Conservation (phyloP, 1,140 invertebrate genomes). For the Gryllus bimaculatus region DNA sequence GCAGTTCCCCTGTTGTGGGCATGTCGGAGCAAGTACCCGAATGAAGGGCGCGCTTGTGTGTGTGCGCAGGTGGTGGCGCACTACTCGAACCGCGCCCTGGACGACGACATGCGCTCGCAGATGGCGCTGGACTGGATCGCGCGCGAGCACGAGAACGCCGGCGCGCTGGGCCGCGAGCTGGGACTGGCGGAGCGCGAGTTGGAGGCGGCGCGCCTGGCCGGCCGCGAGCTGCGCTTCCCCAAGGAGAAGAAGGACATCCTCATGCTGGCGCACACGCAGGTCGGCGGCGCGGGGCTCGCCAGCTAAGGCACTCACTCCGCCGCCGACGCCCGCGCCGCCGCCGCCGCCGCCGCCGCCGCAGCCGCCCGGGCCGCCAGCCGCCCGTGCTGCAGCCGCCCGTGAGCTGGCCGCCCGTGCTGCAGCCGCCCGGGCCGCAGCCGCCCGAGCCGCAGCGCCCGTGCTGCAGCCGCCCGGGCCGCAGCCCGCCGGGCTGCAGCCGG, state of each 20-base stretch:
- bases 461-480: no score
- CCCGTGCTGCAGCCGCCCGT: no score
- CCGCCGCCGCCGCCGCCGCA: no score
- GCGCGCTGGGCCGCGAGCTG: slow-evolving; percentile 70
- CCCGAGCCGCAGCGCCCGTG: no score
- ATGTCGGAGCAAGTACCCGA: no score
- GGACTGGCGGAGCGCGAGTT: slow-evolving; percentile 77
- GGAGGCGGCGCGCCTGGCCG: slow-evolving; percentile 79
- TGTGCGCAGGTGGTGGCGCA: slow-evolving; percentile 56
- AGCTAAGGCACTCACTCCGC: background rate
- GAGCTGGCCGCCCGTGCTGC: no score
- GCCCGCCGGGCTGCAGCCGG: no score
- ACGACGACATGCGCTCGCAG: slow-evolving; percentile 91
- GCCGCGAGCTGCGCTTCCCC: slow-evolving; percentile 82
- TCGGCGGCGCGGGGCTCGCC: slow-evolving; percentile 35
- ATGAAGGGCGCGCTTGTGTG: background rate
- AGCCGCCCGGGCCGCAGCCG: no score
- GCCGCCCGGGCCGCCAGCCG: no score
- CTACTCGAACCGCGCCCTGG: slow-evolving; percentile 73
- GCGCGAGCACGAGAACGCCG: slow-evolving; percentile 69
- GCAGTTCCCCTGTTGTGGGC: no score
- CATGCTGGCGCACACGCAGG: slow-evolving; percentile 73
- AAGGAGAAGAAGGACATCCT: slow-evolving; percentile 94
- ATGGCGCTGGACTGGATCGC: slow-evolving; percentile 96
- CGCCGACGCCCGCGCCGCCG: no score